A percentile compares a stretch with the other conserved stretches of the same genome.
These are phyloP conservation scores for Centropyge bicolor DNA, from an alignment of 2,797 vertebrate genomes.

Conservation along the genomic window DNA sequence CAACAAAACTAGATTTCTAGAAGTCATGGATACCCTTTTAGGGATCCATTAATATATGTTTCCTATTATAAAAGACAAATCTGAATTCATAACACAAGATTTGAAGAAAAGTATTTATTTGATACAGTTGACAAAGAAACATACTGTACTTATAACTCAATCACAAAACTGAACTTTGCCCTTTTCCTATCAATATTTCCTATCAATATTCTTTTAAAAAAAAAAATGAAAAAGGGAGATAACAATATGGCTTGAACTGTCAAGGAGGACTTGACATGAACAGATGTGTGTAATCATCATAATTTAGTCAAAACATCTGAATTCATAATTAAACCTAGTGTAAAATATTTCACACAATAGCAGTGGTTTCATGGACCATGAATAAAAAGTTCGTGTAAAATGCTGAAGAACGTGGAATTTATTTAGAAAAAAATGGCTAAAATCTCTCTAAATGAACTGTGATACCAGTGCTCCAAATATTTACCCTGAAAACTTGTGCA, in stretches of 20 bases:
- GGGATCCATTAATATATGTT: neutral
- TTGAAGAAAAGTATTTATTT: conserved; percentile 73
- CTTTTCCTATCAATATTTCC: conserved; percentile 35
- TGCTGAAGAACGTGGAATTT: neutral
- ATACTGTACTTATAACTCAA: conserved; percentile 49
- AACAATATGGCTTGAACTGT: conserved; percentile 38
- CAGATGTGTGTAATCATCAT: conserved; percentile 7
- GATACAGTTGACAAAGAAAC: conserved; percentile 63
- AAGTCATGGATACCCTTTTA: neutral
- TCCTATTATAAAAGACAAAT: neutral
- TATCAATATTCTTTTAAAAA: neutral
- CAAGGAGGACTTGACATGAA: conserved; percentile 11
- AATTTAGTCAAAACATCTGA: conserved; percentile 14
- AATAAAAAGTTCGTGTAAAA: conserved; percentile 3
- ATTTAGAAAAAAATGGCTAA: conserved; percentile 5
- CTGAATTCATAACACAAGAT: neutral
- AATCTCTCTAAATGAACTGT: conserved; percentile 9
- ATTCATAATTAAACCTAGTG: conserved; percentile 13
- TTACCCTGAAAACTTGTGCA: conserved; percentile 1
- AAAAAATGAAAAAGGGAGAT: neutral
- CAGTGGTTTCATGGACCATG: neutral
- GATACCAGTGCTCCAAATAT: conserved; percentile 8
- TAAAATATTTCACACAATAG: conserved; percentile 29
- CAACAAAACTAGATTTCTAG: neutral
- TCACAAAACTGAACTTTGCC: conserved; percentile 63